phyloP scores from a whole-genome alignment of 2,113 vertebrate genomes.

The Serranochromis macrocephalus region DNA sequence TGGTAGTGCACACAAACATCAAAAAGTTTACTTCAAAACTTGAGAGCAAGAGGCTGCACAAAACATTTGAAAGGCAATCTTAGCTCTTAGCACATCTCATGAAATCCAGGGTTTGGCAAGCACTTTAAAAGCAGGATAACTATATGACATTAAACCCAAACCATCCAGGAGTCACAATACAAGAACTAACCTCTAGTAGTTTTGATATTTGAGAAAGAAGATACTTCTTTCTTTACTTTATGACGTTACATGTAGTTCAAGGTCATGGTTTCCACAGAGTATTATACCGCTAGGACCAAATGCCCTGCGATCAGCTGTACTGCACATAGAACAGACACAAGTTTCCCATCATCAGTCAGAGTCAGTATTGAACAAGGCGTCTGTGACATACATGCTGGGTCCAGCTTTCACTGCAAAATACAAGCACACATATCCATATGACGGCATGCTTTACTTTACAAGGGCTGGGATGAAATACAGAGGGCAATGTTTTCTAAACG shows the following conservation, averaged over 20 bases:
- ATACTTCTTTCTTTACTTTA: not conserved
- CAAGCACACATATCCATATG: not conserved
- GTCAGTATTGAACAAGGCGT: not conserved
- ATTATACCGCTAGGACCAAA: not conserved
- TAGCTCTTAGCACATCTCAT: not conserved
- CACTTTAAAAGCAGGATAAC: not conserved
- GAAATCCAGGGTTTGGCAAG: not conserved
- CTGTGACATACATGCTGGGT: not conserved
- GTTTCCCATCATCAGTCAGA: constrained; percentile 27
- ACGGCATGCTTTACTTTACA: constrained; percentile 44
- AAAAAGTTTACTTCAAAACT: not conserved
- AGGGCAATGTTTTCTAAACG: not conserved
- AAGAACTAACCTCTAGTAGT: not conserved
- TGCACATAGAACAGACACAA: constrained; percentile 26
- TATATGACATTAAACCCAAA: not conserved
- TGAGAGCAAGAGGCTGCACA: not conserved
- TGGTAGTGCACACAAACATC: not conserved
- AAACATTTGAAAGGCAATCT: not conserved
- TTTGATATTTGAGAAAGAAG: not conserved
- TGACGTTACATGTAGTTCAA: not conserved
- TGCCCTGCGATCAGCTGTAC: not conserved
- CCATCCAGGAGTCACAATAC: not conserved
- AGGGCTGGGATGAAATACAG: constrained; percentile 14
- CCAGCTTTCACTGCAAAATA: constrained; percentile 1
- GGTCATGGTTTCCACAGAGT: not conserved